These are phyloP conservation scores for Thelaira solivaga DNA, from an alignment of 2,888 invertebrate species.

Conservation along the genomic window DNA sequence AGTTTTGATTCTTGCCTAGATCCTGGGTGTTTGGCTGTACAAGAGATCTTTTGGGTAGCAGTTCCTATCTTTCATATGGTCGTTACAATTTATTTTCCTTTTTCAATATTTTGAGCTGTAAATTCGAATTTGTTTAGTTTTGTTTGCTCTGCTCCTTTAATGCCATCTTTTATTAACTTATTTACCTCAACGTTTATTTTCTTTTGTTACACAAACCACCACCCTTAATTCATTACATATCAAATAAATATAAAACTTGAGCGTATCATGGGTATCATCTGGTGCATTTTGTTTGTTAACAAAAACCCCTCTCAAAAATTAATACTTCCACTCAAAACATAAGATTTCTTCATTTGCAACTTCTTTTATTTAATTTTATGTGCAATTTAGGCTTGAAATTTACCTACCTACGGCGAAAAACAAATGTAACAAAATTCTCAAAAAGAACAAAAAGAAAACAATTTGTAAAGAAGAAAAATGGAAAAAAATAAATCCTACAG, in stretches of 20 bases:
- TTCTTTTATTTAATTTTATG: slow-evolving; percentile 16
- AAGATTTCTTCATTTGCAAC: slow-evolving; percentile 39
- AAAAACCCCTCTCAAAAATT: slow-evolving; percentile 47
- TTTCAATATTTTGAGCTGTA: too few species aligned
- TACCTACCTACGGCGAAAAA: slow-evolving; percentile 6
- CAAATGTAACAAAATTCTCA: slow-evolving; percentile 40
- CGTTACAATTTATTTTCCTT: too few species aligned
- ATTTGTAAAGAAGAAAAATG: slow-evolving; percentile 33
- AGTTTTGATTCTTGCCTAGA: too few species aligned
- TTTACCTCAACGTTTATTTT: slow-evolving; percentile 28
- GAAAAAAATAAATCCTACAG: slow-evolving; percentile 18
- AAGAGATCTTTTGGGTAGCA: too few species aligned
- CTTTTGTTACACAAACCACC: slow-evolving; percentile 9
- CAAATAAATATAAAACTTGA: slow-evolving; percentile 31
- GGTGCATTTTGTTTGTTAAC: slow-evolving; percentile 35
- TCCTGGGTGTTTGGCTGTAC: too few species aligned
- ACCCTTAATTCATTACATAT: slow-evolving; percentile 45
- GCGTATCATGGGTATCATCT: slow-evolving; percentile 52
- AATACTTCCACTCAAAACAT: slow-evolving; percentile 53
- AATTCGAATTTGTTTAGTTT: too few species aligned
- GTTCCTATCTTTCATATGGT: too few species aligned
- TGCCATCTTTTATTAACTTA: slow-evolving; percentile 23
- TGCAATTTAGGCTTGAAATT: neutral
- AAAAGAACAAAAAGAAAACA: slow-evolving; percentile 28
- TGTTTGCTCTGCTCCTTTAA: slow-evolving; percentile 5